Base-by-base conservation (phyloP, 2,113 vertebrate genomes). In the Myodes glareolus region DNA sequence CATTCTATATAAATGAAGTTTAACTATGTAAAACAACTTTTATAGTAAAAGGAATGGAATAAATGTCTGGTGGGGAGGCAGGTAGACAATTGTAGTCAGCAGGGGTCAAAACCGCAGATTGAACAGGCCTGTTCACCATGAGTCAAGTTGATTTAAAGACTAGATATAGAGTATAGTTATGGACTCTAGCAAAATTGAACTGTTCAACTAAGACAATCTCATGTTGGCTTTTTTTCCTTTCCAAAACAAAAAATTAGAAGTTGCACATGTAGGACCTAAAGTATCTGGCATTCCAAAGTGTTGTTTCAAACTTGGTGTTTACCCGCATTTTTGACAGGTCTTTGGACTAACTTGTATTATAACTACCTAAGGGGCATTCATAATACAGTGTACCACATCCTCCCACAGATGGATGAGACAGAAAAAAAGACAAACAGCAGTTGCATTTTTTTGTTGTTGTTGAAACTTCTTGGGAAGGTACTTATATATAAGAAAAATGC, bases 21-120 rank as follows among this genome's bases (percentile, higher is more conserved):
- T 90, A 93, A 87, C 7, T 75, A 50, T 25, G 82, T 50, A 58
- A 89, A 87, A 80, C 86, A 94, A 81, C 61, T 33, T 61, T 45
- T 47, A 82, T 8, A 87, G 61, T 52, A 75, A 33, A 45, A 77
- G 33, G 19, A 50, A 1, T 80, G 27, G 27, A 94, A 82, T 65
- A 88, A 90, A 63, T 42, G n/a, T 31, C n/a, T 63, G 25, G 58
- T 84, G 52, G 25, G n/a, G 19, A 78, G 45, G 42, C 25, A 76
- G 42, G 27, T 25, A 58, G 33, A 39, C 1, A 73, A 39, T 10
- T 77, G 21, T 94, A 55, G 45, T 81, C 50, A 95, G 78, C 39
- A 88, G 70, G 55, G 94, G 4, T 77, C 36, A 90, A 91, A 33
- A 50, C 68, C 39, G 81, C 27, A 88, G 78, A 21, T 55, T 91